Evolutionary conservation across 2,888 invertebrate genomes (phyloP).

Genomic region (Folsomia candida): DNA sequence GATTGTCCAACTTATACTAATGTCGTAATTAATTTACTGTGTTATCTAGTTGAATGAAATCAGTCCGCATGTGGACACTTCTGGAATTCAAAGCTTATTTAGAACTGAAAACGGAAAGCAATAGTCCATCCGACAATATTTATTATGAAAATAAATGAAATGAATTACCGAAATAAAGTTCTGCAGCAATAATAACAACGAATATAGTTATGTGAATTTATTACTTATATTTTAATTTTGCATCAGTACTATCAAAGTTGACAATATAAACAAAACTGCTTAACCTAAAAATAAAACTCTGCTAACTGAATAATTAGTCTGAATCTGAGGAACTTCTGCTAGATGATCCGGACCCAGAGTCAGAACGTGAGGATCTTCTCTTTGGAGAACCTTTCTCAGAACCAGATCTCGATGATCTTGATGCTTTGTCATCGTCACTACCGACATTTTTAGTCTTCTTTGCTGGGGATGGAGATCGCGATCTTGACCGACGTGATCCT

Average conservation of each 20-base stretch:
- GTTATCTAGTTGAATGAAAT: constrained; percentile 33
- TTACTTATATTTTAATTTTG: too few species aligned
- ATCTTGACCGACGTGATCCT: constrained; percentile 19
- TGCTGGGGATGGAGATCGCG: constrained; percentile 19
- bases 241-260: too few species aligned
- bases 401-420: constrained; percentile 25
- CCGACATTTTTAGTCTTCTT: background rate
- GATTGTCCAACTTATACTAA: background rate
- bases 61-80: constrained; percentile 33
- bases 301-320: constrained; percentile 17
- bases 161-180: background rate
- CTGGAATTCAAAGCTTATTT: constrained; percentile 32
- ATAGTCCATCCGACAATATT: constrained; percentile 21
- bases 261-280: too few species aligned
- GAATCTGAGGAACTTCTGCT: constrained; percentile 33
- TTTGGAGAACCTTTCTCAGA: constrained; percentile 29
- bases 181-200: too few species aligned
- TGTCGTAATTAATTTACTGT: background rate
- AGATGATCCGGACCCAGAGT: constrained; percentile 47
- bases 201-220: too few species aligned
- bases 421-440: constrained; percentile 30
- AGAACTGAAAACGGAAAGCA: constrained; percentile 34
- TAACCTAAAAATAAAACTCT: too few species aligned
- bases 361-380: constrained; percentile 36
- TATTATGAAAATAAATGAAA: background rate